Evolutionary conservation across 2,888 invertebrate species (phyloP), one percentile per base, ranked within the genome.

Genomic region (Nemotelus nigrinus): DNA sequence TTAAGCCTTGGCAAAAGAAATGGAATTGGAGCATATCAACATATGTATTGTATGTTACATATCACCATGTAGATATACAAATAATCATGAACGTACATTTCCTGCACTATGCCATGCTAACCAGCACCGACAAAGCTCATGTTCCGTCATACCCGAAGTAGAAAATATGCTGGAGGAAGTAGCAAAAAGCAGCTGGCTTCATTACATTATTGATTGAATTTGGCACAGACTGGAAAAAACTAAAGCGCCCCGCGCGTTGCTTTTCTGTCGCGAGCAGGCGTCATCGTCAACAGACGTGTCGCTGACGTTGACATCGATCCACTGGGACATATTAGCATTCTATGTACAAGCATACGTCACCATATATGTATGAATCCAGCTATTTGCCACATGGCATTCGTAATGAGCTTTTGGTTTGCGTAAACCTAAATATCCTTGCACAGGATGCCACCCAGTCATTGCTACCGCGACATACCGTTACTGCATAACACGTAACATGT

Each of bases 371-470:
- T 25, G 25, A 25, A 25, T 25, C 25, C 25, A 25, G 25, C 25
- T 50, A 5, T 5, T 7, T 8, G 50, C 50, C 8, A 50, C 50
- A 50, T 7, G 50, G 50, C 50, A 50, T 7, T 50, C 8, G 50
- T 50, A 50, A 50, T 50, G 50, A 50, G 50, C 50, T 25, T 43
- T 25, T 25, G 39, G 39, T 43, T 39, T 63, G 63, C 63, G 63
- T 63, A 63, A 63, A 63, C 43, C 43, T 10, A 41, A 39, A 39
- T 63, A 41, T 63, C 63, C 63, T 63, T 63, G 63, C 10, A 63
- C 63, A 10, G 63, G 7, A 6, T 63, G 63, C 43, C 63, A 63
- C 63, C 25, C 6, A 63, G 10, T 10, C 25, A 25, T 25, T 25
- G 25, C 25, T 25, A 25, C 1, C 25, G 25, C 25, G 25, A 25